These are phyloP conservation scores for Calephelis nemesis DNA, from an alignment of 1,140 invertebrate species.

Conservation along the genomic window DNA sequence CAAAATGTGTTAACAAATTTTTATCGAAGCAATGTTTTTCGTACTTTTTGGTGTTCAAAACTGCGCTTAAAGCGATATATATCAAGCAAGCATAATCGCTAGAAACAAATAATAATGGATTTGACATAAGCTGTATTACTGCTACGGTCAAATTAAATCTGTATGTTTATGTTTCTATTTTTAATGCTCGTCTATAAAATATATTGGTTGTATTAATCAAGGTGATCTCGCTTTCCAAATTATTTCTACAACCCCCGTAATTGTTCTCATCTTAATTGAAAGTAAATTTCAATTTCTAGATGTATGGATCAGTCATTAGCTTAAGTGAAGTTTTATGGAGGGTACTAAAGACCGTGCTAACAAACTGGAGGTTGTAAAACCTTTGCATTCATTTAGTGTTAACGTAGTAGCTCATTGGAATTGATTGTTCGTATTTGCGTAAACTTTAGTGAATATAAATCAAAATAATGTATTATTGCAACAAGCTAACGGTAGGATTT, in stretches of 20 bases:
- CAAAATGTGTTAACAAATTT: not conserved
- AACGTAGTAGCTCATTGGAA: not conserved
- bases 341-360: constrained; percentile 1
- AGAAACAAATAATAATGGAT: too few species aligned
- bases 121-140: too few species aligned
- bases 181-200: too few species aligned
- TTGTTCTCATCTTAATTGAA: too few species aligned
- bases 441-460: not conserved
- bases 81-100: not conserved
- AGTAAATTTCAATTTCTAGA: not conserved
- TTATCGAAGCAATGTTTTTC: too few species aligned
- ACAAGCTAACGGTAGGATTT: too few species aligned
- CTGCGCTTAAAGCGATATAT: not conserved
- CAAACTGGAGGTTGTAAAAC: not conserved
- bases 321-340: not conserved
- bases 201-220: too few species aligned
- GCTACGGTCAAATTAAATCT: too few species aligned
- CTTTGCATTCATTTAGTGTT: constrained; percentile 6
- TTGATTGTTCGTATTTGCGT: not conserved
- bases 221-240: too few species aligned
- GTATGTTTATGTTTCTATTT: too few species aligned
- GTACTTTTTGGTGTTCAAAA: not conserved
- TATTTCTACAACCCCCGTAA: too few species aligned
- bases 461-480: not conserved
- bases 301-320: not conserved